phyloP scores from a whole-genome alignment of 2,888 invertebrate genomes.

The Amblyjoppa fuscipennis region DNA sequence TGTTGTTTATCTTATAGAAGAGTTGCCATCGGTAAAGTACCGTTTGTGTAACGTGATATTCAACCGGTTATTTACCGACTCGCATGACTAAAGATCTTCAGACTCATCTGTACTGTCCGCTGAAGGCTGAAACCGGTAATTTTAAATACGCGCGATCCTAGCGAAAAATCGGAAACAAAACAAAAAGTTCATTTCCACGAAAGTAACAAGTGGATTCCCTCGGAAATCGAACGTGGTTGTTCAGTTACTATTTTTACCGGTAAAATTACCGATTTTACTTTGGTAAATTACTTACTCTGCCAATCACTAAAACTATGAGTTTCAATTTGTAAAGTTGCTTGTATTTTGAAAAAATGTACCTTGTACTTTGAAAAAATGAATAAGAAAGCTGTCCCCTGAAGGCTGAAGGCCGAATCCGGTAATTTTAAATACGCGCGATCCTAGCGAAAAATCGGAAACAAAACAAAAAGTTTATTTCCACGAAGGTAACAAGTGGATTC shows the following conservation, averaged over 20 bases:
- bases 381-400: constrained; percentile 5
- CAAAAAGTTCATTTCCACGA: neutral
- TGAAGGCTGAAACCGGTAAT: constrained; percentile 41
- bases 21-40: too few relatives aligned
- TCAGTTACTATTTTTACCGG: too few relatives aligned
- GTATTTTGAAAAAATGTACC: too few relatives aligned
- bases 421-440: constrained; percentile 44
- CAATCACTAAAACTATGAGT: too few relatives aligned
- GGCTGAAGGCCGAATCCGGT: constrained; percentile 35
- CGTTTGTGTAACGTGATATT: too few relatives aligned
- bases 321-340: too few relatives aligned
- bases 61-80: too few relatives aligned
- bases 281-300: too few relatives aligned
- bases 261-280: too few relatives aligned
- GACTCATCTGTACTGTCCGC: neutral
- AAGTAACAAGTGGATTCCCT: neutral
- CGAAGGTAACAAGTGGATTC: neutral
- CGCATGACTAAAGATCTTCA: too few relatives aligned
- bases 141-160: constrained; percentile 45
- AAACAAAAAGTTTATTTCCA: neutral
- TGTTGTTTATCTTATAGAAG: too few relatives aligned
- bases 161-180: constrained; percentile 38
- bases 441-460: constrained; percentile 37
- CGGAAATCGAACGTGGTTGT: neutral
- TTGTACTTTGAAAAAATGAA: too few relatives aligned